Evolutionary conservation across 2,888 invertebrate genomes (phyloP).

Genomic region (Melangyna quadrimaculata): DNA sequence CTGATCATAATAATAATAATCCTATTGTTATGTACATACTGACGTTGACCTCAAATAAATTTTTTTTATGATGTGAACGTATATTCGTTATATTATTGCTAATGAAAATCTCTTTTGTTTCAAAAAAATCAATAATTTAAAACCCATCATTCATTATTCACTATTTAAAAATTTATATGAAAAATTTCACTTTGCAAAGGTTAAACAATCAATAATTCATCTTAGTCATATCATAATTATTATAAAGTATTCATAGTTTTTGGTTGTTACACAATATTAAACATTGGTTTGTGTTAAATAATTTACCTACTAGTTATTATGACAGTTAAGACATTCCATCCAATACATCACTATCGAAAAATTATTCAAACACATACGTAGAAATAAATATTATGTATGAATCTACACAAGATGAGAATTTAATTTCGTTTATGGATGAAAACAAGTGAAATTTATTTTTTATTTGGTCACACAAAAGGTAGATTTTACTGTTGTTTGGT

Average conservation of each 20-base stretch:
- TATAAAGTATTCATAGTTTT: background rate
- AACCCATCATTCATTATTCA: background rate
- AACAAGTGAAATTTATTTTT: conserved; percentile 31
- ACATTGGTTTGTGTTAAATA: background rate
- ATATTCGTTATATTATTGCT: background rate
- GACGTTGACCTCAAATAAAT: background rate
- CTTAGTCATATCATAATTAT: background rate
- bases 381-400: no score
- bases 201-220: background rate
- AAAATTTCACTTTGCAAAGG: background rate
- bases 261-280: background rate
- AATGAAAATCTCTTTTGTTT: background rate
- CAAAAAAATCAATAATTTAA: background rate
- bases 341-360: background rate
- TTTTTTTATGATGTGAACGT: background rate
- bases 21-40: background rate
- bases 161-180: background rate
- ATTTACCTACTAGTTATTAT: background rate
- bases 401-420: background rate
- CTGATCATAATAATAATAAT: background rate
- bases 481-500: background rate
- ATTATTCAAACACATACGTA: no score
- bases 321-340: background rate
- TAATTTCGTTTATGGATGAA: background rate
- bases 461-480: background rate